A percentile compares a stretch with the other conserved stretches of the same genome.
These are phyloP conservation scores for Camponotus floridanus DNA, from an alignment of 1,140 invertebrate genomes.

Conservation along the genomic window DNA sequence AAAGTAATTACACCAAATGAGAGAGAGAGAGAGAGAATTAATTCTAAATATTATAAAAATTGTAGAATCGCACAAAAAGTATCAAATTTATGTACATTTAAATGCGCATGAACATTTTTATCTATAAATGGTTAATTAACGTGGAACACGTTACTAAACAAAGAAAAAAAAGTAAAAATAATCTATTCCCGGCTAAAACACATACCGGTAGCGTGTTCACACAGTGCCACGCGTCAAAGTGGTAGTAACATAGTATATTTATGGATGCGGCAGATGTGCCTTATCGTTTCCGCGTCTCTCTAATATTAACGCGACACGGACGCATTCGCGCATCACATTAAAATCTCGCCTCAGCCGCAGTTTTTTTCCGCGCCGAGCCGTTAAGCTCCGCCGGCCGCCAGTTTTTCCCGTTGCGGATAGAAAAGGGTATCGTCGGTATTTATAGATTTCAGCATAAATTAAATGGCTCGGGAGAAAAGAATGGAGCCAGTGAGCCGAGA, in stretches of 20 bases:
- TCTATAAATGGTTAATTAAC: constrained; percentile 11
- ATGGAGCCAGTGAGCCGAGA: constrained; percentile 76
- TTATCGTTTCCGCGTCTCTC: constrained; percentile 55
- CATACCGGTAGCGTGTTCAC: not conserved
- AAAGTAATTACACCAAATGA: constrained; percentile 6
- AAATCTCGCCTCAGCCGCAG: constrained; percentile 65
- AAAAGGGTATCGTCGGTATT: constrained; percentile 68
- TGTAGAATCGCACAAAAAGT: not conserved
- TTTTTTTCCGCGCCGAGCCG: constrained; percentile 61
- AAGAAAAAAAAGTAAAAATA: not conserved
- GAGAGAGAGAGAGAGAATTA: not conserved
- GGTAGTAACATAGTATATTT: constrained; percentile 29
- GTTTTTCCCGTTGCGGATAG: constrained; percentile 60
- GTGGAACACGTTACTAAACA: not conserved
- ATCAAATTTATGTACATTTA: not conserved
- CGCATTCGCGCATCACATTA: constrained; percentile 58
- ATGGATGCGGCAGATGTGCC: constrained; percentile 30
- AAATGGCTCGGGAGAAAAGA: constrained; percentile 76
- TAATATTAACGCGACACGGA: constrained; percentile 55
- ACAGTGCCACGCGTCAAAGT: not conserved
- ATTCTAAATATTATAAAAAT: not conserved
- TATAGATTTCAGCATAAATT: constrained; percentile 78
- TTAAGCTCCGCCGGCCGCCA: constrained; percentile 46
- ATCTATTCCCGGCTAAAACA: not conserved
- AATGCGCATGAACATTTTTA: not conserved